Conservation (phyloP, 2,888 invertebrate species). For the Zhengitettix transpicula region DNA sequence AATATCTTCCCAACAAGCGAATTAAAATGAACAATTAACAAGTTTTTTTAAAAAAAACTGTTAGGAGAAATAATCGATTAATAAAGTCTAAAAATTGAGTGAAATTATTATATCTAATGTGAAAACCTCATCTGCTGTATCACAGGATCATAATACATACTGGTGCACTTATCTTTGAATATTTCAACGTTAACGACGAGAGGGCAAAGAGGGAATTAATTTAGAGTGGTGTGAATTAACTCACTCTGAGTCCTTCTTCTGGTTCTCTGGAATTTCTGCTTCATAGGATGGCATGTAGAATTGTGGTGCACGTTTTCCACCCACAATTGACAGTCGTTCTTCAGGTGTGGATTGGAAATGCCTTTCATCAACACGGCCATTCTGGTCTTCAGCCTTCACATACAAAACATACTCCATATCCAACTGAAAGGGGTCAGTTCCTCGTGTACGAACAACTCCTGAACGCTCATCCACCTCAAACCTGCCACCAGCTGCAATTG, state of each 20-base stretch:
- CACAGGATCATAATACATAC: too few species aligned
- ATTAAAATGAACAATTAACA: too few species aligned
- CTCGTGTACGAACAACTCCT: constrained; percentile 80
- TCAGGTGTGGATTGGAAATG: constrained; percentile 82
- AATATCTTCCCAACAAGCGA: too few species aligned
- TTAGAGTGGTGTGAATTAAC: constrained; percentile 19
- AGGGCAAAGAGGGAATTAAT: too few species aligned
- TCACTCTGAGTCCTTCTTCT: constrained; percentile 93
- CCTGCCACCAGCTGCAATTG: constrained; percentile 35
- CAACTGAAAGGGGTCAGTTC: constrained; percentile 80
- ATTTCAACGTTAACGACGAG: too few species aligned
- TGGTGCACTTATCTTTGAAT: too few species aligned
- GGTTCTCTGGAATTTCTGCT: constrained; percentile 91
- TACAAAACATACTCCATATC: constrained; percentile 94
- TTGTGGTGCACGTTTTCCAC: constrained; percentile 94
- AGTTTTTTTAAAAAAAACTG: too few species aligned
- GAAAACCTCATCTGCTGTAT: too few species aligned
- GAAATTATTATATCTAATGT: too few species aligned
- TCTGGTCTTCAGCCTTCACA: constrained; percentile 91
- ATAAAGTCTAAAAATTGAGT: too few species aligned
- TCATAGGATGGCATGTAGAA: constrained; percentile 92
- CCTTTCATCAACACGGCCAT: constrained; percentile 79
- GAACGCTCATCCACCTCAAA: constrained; percentile 84
- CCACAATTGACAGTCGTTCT: constrained; percentile 82
- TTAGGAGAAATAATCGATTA: background rate